These are phyloP conservation scores for Sylvicapra grimmia DNA, from an alignment of 2,113 vertebrate species.

Conservation along the genomic window DNA sequence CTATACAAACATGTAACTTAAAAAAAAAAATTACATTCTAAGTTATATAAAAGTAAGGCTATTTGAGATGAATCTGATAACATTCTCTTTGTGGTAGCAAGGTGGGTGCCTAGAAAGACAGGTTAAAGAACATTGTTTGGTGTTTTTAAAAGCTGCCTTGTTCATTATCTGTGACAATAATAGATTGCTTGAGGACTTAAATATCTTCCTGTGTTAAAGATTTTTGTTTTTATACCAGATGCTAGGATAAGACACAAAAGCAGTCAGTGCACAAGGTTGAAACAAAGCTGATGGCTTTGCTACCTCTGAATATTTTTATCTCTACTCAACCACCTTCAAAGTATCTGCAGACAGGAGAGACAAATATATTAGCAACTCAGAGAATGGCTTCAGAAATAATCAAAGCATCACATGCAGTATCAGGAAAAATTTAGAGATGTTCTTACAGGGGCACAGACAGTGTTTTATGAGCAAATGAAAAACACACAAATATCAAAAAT, in stretches of 20 bases:
- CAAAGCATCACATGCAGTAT: constrained; percentile 10
- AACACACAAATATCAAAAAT: constrained; percentile 13
- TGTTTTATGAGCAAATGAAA: constrained; percentile 28
- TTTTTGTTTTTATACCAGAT: constrained; percentile 59
- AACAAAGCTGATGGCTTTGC: neutral
- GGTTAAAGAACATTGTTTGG: neutral
- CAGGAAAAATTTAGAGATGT: neutral
- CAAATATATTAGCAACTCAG: neutral
- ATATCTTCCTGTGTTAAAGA: constrained; percentile 28
- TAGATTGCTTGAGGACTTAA: constrained; percentile 37
- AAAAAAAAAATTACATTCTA: neutral
- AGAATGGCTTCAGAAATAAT: constrained; percentile 44
- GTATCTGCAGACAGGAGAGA: constrained; percentile 18
- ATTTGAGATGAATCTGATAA: neutral
- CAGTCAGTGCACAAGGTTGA: constrained; percentile 11
- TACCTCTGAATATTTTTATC: constrained; percentile 61
- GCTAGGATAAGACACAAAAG: constrained; percentile 46
- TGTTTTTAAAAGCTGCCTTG: constrained; percentile 34
- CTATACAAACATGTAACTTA: neutral
- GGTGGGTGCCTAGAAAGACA: neutral
- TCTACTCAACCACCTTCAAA: constrained; percentile 44
- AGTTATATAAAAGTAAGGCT: neutral
- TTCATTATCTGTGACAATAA: constrained; percentile 51
- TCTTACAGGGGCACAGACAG: neutral
- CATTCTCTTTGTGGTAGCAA: neutral